Evolutionary conservation across 2,797 vertebrate genomes (phyloP).

Genomic region (Ficedula albicollis): DNA sequence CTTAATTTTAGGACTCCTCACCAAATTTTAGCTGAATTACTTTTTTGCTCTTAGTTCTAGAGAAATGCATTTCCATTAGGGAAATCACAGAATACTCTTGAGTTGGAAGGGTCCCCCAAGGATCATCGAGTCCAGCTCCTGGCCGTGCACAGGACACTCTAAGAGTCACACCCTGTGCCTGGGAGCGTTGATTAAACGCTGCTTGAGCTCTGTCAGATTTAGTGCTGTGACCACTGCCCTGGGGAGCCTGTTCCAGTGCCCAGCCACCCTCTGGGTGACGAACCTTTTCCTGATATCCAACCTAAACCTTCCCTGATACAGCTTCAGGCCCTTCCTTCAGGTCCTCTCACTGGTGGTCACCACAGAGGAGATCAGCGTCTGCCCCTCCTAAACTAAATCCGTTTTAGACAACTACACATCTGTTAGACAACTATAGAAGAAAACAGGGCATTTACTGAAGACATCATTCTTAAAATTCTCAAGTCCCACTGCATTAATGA

Average conservation of each 20-base stretch:
- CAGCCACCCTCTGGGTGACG: neutral
- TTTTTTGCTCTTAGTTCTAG: neutral
- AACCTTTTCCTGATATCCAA: neutral
- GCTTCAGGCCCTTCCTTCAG: neutral
- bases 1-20: neutral
- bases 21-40: neutral
- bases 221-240: neutral
- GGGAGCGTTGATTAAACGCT: accelerated
- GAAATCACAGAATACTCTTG: neutral
- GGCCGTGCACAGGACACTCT: neutral
- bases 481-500: neutral
- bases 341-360: neutral
- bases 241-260: neutral
- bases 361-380: neutral
- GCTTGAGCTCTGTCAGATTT: accelerated
- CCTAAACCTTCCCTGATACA: neutral
- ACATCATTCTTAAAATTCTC: neutral
- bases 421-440: neutral
- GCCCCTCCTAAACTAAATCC: neutral
- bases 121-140: accelerated
- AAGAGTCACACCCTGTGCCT: neutral
- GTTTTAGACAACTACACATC: neutral
- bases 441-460: neutral
- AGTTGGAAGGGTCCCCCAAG: neutral
- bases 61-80: neutral